Conservation (phyloP, 2,797 vertebrate genomes). For the Urosaurus nigricauda region DNA sequence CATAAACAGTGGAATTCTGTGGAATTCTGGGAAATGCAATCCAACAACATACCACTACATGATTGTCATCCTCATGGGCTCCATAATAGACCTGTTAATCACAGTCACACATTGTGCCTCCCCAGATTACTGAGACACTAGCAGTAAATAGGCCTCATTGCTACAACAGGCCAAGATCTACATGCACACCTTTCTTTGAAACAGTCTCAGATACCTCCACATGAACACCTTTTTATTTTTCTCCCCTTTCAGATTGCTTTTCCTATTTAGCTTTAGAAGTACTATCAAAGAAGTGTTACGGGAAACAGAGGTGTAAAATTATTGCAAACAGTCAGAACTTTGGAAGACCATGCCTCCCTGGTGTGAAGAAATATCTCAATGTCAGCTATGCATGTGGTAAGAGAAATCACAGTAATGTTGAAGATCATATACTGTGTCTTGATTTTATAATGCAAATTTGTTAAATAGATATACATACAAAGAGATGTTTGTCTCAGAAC, state of each 20-base stretch:
- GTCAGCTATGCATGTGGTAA: constrained; percentile 94
- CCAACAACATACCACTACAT: too few relatives aligned
- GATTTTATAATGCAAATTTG: neutral
- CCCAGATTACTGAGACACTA: neutral
- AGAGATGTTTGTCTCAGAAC: constrained; percentile 4
- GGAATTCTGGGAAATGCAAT: too few relatives aligned
- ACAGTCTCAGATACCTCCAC: neutral
- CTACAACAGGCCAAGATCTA: neutral
- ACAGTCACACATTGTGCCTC: neutral
- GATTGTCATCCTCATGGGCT: too few relatives aligned
- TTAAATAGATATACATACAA: neutral
- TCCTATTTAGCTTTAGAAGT: constrained; percentile 87
- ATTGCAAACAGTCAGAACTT: constrained; percentile 86
- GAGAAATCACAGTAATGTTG: constrained; percentile 39
- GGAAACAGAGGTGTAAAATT: constrained; percentile 90
- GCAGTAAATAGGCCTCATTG: neutral
- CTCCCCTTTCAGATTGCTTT: constrained; percentile 87
- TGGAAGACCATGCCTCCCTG: constrained; percentile 91
- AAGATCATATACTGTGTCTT: neutral
- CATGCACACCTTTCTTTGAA: neutral
- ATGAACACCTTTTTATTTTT: neutral
- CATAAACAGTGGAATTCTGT: too few relatives aligned
- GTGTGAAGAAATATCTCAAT: constrained; percentile 92
- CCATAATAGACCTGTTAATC: neutral
- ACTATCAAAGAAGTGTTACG: constrained; percentile 88